A percentile compares a stretch with the other conserved stretches of the same genome.
These are phyloP conservation scores for Clarias batrachus DNA, from an alignment of 2,113 vertebrate genomes.

Conservation along the genomic window DNA sequence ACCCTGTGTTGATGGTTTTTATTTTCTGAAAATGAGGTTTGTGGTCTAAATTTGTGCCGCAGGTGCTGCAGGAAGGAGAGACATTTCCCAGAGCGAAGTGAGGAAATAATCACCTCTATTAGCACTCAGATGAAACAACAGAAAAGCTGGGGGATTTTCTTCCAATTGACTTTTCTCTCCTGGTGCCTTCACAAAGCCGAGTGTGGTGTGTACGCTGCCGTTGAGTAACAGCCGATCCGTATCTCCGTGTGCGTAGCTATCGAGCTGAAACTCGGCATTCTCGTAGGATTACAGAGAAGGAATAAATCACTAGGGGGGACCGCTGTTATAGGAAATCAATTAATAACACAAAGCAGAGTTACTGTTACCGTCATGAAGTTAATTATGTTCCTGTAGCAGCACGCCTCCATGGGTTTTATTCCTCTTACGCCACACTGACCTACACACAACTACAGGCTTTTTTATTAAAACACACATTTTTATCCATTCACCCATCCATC, in stretches of 20 bases:
- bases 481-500: not conserved
- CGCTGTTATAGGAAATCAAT: not conserved
- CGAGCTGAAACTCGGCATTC: not conserved
- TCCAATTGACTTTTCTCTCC: not conserved
- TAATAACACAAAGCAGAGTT: not conserved
- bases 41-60: not conserved
- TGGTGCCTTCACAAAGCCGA: not conserved
- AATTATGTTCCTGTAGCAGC: not conserved
- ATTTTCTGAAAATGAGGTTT: not conserved
- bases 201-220: not conserved
- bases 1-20: not conserved
- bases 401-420: not conserved
- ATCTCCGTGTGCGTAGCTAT: not conserved
- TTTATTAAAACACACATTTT: not conserved
- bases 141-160: slow-evolving; percentile 2
- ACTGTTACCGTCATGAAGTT: not conserved
- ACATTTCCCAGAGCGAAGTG: not conserved
- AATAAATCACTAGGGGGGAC: not conserved
- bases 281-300: not conserved
- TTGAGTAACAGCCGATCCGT: not conserved
- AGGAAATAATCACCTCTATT: not conserved
- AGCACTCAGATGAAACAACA: slow-evolving; percentile 5
- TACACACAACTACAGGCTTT: not conserved
- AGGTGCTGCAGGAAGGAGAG: not conserved
- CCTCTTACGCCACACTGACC: not conserved